A percentile compares a stretch with the other conserved stretches of the same genome.
Evolutionary conservation across 2,888 invertebrate genomes (phyloP).

Genomic region (Pseudeuparius sepicola): DNA sequence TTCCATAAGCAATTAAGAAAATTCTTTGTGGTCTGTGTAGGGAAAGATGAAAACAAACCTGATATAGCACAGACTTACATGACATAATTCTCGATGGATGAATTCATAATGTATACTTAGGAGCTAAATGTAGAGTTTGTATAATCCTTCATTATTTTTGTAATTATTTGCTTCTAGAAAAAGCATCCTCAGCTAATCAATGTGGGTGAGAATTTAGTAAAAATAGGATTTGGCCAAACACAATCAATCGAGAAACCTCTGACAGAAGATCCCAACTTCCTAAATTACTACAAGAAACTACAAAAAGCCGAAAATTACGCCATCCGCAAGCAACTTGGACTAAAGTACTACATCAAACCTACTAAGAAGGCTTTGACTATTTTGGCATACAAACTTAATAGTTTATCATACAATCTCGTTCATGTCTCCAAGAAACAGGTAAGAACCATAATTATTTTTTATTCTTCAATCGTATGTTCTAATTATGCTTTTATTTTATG

Average conservation of each 20-base stretch:
- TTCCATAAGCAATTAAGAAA: too few species aligned
- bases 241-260: constrained; percentile 59
- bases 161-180: constrained; percentile 4
- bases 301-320: constrained; percentile 40
- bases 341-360: constrained; percentile 41
- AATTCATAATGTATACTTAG: too few species aligned
- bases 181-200: constrained; percentile 34
- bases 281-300: constrained; percentile 38
- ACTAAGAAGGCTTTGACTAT: constrained; percentile 28
- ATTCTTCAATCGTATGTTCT: constrained; percentile 1
- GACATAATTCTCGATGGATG: too few species aligned
- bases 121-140: too few species aligned
- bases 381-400: constrained; percentile 18
- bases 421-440: constrained; percentile 16
- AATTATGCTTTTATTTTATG: neutral
- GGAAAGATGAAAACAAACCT: too few species aligned
- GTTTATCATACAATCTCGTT: constrained; percentile 17
- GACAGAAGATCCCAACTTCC: constrained; percentile 31
- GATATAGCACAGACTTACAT: too few species aligned
- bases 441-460: too few species aligned
- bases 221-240: constrained; percentile 60
- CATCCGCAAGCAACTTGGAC: constrained; percentile 40
- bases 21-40: too few species aligned
- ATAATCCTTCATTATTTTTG: constrained; percentile 7
- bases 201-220: constrained; percentile 44